A percentile compares a stretch with the other conserved stretches of the same genome.
Conservation (phyloP, 2,113 vertebrate species). For the Natator depressus region DNA sequence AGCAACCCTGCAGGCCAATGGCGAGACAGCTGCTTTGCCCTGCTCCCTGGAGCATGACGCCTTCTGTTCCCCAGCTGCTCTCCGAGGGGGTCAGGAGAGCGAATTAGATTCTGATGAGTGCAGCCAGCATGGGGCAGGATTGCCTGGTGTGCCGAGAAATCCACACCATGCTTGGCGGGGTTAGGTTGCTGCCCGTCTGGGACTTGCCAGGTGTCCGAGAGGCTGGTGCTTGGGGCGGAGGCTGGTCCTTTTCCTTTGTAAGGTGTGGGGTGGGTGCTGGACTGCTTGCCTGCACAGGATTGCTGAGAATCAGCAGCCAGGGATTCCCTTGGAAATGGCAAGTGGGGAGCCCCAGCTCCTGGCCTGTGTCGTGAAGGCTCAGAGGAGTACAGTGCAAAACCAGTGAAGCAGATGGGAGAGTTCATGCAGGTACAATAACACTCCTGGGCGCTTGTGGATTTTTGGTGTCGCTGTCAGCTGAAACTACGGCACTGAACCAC, state of each 20-base stretch:
- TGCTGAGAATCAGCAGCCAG: not conserved
- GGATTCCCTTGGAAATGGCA: not conserved
- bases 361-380: not conserved
- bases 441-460: not conserved
- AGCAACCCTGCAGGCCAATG: not conserved
- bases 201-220: slow-evolving; percentile 17
- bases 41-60: not conserved
- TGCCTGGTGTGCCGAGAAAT: not conserved
- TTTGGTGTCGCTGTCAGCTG: not conserved
- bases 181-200: slow-evolving; percentile 35
- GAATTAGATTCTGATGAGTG: not conserved
- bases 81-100: not conserved
- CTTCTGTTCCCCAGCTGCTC: slow-evolving; percentile 18
- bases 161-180: not conserved
- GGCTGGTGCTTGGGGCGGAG: not conserved
- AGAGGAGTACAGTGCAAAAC: not conserved
- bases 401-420: no score
- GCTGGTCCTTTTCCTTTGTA: not conserved
- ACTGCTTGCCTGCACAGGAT: not conserved
- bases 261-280: not conserved
- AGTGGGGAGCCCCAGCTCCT: not conserved
- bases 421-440: not conserved
- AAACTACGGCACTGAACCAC: not conserved
- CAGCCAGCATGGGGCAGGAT: not conserved
- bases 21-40: not conserved